Conservation (phyloP, 2,113 vertebrate species). For the Sinocyclocheilus anophthalmus region DNA sequence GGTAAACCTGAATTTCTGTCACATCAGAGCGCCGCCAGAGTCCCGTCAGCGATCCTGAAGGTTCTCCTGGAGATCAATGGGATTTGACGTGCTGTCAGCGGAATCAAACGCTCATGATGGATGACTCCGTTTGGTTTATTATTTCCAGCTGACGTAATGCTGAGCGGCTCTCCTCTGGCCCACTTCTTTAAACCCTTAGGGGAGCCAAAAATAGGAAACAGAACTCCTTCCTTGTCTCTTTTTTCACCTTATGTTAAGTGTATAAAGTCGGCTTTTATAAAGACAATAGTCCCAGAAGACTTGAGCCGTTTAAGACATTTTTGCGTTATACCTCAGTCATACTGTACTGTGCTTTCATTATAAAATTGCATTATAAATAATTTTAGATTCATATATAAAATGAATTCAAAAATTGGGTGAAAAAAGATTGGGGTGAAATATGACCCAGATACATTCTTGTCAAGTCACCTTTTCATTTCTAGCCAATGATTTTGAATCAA, state of each 20-base stretch:
- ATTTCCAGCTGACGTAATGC: neutral
- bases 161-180: neutral
- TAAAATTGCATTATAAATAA: neutral
- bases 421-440: too few species aligned
- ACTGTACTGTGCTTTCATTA: too few species aligned
- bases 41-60: neutral
- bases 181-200: neutral
- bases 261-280: neutral
- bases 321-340: neutral
- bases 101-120: conserved; percentile 21
- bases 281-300: neutral
- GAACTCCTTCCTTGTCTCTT: neutral
- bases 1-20: neutral
- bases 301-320: neutral
- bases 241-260: neutral
- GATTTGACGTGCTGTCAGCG: conserved; percentile 39
- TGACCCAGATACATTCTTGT: neutral
- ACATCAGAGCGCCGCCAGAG: conserved; percentile 14
- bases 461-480: neutral
- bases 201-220: conserved; percentile 6
- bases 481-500: neutral
- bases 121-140: conserved; percentile 40
- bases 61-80: conserved; percentile 37
- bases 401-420: neutral
- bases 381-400: neutral